A percentile compares a stretch with the other conserved stretches of the same genome.
These are phyloP conservation scores for Ypsolopha sequella DNA, from an alignment of 2,888 invertebrate genomes.

Conservation along the genomic window DNA sequence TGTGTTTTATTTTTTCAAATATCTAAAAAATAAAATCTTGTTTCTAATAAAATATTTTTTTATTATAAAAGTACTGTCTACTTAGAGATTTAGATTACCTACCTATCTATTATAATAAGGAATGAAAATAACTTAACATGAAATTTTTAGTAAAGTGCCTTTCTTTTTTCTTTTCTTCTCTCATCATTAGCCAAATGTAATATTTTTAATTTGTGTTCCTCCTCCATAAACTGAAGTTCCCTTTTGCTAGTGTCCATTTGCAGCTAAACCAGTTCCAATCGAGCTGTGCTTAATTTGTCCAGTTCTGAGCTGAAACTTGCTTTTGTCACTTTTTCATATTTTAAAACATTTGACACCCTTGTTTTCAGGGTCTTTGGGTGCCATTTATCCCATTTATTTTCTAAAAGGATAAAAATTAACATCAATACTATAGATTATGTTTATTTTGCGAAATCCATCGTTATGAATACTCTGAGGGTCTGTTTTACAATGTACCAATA, in stretches of 20 bases:
- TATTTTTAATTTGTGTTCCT: slow-evolving; percentile 6
- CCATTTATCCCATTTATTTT: slow-evolving; percentile 2
- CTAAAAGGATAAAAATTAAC: background rate
- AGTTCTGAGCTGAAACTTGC: slow-evolving; percentile 2
- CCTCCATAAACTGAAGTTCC: slow-evolving; percentile 1
- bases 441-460: no score
- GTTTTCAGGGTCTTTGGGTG: slow-evolving; percentile 1
- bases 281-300: slow-evolving; percentile 7
- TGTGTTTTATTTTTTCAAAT: no score
- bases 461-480: no score
- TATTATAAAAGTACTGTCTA: no score
- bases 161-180: slow-evolving; percentile 6
- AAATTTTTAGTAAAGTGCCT: no score
- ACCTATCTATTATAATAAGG: no score
- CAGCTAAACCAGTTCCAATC: slow-evolving; percentile 6
- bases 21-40: no score
- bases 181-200: background rate
- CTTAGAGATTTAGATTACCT: no score
- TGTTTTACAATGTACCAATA: no score
- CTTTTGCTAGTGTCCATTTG: slow-evolving; percentile 6
- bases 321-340: background rate
- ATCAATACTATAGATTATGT: no score
- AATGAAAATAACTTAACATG: no score
- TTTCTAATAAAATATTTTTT: no score
- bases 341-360: background rate